These are phyloP conservation scores for Tokudaia tokunoshimensis DNA, from an alignment of 2,797 vertebrate genomes.

Conservation along the genomic window DNA sequence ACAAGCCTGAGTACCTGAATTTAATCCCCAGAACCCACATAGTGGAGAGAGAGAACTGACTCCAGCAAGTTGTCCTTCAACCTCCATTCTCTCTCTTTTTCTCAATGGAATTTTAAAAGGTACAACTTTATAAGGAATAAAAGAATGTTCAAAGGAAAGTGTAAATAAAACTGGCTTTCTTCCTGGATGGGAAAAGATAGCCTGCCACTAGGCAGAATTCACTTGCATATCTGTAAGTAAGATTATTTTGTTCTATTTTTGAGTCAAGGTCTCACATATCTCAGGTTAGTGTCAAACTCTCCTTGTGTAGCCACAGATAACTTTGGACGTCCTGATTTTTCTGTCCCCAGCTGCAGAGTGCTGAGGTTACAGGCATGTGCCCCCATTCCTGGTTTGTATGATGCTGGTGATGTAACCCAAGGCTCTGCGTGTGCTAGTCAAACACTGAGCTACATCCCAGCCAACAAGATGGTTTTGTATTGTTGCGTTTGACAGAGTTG, in stretches of 20 bases:
- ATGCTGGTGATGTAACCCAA: neutral
- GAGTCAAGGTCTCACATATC: neutral
- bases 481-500: neutral
- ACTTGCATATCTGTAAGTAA: constrained; percentile 4
- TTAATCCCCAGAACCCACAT: neutral
- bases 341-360: neutral
- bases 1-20: neutral
- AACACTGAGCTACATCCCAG: neutral
- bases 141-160: constrained; percentile 26
- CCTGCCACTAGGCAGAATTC: neutral
- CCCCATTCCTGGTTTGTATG: neutral
- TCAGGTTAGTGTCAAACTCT: neutral
- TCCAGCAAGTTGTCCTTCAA: neutral
- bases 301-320: neutral
- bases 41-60: neutral
- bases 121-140: constrained; percentile 18
- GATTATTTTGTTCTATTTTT: constrained; percentile 30
- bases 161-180: constrained; percentile 54
- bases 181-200: neutral
- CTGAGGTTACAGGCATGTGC: neutral
- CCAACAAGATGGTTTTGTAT: constrained; percentile 13
- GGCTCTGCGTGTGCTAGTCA: neutral
- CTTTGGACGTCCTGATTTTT: neutral
- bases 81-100: neutral
- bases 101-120: neutral